Percentiles rank a stretch among this genome's conserved stretches.
These are phyloP conservation scores for Scaptodrosophila lebanonensis DNA, from an alignment of 1,140 invertebrate species.

Conservation along the genomic window DNA sequence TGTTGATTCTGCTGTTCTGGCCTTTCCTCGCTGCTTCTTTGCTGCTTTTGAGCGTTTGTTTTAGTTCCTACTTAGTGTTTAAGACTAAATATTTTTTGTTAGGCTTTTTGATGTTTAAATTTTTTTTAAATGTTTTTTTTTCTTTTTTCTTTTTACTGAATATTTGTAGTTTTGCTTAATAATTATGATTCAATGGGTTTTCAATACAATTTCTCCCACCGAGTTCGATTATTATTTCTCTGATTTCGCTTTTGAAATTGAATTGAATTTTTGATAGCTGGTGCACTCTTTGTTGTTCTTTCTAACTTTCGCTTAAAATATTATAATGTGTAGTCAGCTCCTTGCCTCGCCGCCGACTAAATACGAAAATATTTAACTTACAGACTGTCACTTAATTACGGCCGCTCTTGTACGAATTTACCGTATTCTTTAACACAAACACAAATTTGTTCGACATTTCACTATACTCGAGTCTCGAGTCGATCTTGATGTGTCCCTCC, in stretches of 20 bases:
- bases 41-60: slow-evolving; percentile 25
- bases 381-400: too few relatives aligned
- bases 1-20: background rate
- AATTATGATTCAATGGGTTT: too few relatives aligned
- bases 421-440: background rate
- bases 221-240: too few relatives aligned
- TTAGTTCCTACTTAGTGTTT: too few relatives aligned
- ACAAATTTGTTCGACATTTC: slow-evolving; percentile 26
- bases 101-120: slow-evolving; percentile 16
- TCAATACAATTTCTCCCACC: too few relatives aligned
- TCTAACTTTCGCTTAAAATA: background rate
- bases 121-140: slow-evolving; percentile 24
- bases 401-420: too few relatives aligned
- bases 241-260: too few relatives aligned
- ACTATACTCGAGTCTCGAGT: too few relatives aligned
- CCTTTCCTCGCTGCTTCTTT: background rate
- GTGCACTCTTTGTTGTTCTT: slow-evolving; percentile 6
- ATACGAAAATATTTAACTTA: too few relatives aligned
- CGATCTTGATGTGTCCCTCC: too few relatives aligned
- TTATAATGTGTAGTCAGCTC: too few relatives aligned
- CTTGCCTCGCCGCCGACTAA: too few relatives aligned
- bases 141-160: slow-evolving; percentile 25
- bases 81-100: slow-evolving; percentile 21
- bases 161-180: slow-evolving; percentile 19
- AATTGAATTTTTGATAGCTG: slow-evolving; percentile 1